phyloP scores from a whole-genome alignment of 2,113 vertebrate species.

The Orycteropus afer region DNA sequence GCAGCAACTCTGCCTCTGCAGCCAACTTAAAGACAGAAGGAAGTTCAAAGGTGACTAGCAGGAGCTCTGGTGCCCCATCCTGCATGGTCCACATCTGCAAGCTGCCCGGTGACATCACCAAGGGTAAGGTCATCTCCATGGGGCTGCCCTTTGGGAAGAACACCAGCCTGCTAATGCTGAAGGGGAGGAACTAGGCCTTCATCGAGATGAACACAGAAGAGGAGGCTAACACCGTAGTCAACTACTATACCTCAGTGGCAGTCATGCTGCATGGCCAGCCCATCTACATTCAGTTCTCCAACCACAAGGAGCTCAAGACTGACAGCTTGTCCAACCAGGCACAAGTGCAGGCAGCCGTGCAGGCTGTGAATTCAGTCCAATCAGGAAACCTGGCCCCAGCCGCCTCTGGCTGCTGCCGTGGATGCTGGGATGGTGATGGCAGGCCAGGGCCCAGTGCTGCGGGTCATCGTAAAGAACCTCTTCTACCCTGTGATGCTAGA shows the following conservation, averaged over 20 bases:
- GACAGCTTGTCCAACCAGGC: conserved; percentile 97
- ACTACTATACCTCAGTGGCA: conserved; percentile 95
- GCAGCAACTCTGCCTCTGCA: conserved; percentile 92
- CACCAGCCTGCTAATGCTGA: conserved; percentile 97
- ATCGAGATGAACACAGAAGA: conserved; percentile 97
- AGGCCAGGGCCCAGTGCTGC: conserved; percentile 93
- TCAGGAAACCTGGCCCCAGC: conserved; percentile 89
- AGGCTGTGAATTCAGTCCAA: conserved; percentile 92
- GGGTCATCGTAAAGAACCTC: conserved; percentile 97
- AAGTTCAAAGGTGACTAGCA: conserved; percentile 96
- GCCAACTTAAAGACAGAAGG: conserved; percentile 98
- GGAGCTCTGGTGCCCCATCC: conserved; percentile 91
- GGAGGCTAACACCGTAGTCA: conserved; percentile 97
- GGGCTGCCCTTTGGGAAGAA: conserved; percentile 97
- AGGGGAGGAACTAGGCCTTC: conserved; percentile 99
- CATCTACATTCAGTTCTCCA: conserved; percentile 97
- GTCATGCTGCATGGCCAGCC: conserved; percentile 94
- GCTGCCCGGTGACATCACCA: conserved; percentile 93
- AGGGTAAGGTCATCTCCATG: conserved; percentile 96
- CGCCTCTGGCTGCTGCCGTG: conserved; percentile 75
- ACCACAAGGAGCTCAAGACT: conserved; percentile 98
- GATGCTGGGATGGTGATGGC: conserved; percentile 88
- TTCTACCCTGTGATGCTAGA: conserved; percentile 96
- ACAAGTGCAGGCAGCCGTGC: conserved; percentile 95
- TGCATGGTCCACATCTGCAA: conserved; percentile 96